Evolutionary conservation across 2,797 vertebrate species (phyloP).

Genomic region (Tragopan temminckii): DNA sequence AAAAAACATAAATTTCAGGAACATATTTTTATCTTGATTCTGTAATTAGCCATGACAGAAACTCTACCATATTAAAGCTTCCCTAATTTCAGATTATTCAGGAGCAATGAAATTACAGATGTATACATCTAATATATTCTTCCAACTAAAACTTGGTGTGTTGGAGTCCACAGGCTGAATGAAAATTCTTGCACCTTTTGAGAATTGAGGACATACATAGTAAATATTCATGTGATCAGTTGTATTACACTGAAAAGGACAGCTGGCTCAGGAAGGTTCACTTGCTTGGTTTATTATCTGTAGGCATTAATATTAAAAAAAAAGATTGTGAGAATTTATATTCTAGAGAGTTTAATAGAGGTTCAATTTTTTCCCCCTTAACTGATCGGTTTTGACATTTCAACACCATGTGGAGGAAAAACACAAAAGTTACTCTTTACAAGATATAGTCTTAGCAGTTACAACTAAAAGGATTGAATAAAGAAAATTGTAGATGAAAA

Average conservation of each 20-base stretch:
- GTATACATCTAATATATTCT: constrained; percentile 42
- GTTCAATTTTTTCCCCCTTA: constrained; percentile 1
- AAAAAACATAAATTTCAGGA: background rate
- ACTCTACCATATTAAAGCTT: background rate
- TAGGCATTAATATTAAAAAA: constrained; percentile 76
- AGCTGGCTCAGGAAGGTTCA: constrained; percentile 73
- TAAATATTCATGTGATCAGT: constrained; percentile 78
- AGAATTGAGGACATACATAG: constrained; percentile 50
- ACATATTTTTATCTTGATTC: background rate
- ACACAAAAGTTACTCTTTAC: constrained; percentile 43
- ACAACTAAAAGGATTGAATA: constrained; percentile 10
- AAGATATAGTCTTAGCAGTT: constrained; percentile 42
- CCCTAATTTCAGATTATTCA: constrained; percentile 33
- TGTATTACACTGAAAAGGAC: constrained; percentile 73
- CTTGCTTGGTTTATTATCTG: constrained; percentile 71
- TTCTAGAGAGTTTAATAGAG: constrained; percentile 52
- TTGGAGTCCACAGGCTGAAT: constrained; percentile 29
- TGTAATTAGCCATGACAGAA: background rate
- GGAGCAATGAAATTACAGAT: constrained; percentile 37
- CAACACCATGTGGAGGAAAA: constrained; percentile 53
- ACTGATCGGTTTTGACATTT: constrained; percentile 73
- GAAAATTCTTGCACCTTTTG: constrained; percentile 49
- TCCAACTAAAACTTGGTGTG: constrained; percentile 63
- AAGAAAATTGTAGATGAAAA: constrained; percentile 31
- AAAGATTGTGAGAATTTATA: constrained; percentile 75